phyloP scores from a whole-genome alignment of 2,797 vertebrate species.

The Esox lucius region DNA sequence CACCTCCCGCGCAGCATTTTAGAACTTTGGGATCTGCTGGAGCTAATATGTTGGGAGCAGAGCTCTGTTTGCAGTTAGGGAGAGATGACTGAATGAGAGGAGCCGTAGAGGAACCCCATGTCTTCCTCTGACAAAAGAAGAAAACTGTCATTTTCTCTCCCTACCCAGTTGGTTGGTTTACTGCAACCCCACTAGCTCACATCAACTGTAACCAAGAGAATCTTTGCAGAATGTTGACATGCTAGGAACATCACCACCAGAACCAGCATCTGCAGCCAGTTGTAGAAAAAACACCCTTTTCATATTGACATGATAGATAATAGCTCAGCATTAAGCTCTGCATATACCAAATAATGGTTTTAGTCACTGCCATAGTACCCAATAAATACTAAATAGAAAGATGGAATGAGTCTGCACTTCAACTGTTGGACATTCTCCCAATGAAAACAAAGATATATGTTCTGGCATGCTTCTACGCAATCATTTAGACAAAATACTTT shows the following conservation, averaged over 20 bases:
- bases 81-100: slow-evolving; percentile 36
- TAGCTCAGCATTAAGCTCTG: background rate
- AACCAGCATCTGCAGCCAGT: slow-evolving; percentile 27
- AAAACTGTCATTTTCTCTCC: slow-evolving; percentile 35
- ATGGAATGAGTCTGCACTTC: background rate
- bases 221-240: slow-evolving; percentile 50
- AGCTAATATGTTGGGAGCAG: slow-evolving; percentile 18
- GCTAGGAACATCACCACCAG: slow-evolving; percentile 24
- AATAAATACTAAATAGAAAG: background rate
- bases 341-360: background rate
- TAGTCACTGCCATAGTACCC: background rate
- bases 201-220: slow-evolving; percentile 54
- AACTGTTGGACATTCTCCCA: background rate
- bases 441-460: slow-evolving; percentile 8
- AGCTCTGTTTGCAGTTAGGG: slow-evolving; percentile 32
- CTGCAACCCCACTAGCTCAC: slow-evolving; percentile 51
- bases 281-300: background rate
- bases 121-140: slow-evolving; percentile 40
- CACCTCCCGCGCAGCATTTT: background rate
- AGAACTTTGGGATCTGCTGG: slow-evolving; percentile 15
- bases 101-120: slow-evolving; percentile 43
- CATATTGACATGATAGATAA: background rate
- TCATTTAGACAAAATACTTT: background rate
- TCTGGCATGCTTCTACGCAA: background rate
- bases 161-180: slow-evolving; percentile 48